Conservation (phyloP, 2,888 invertebrate genomes). For the Phania funesta region DNA sequence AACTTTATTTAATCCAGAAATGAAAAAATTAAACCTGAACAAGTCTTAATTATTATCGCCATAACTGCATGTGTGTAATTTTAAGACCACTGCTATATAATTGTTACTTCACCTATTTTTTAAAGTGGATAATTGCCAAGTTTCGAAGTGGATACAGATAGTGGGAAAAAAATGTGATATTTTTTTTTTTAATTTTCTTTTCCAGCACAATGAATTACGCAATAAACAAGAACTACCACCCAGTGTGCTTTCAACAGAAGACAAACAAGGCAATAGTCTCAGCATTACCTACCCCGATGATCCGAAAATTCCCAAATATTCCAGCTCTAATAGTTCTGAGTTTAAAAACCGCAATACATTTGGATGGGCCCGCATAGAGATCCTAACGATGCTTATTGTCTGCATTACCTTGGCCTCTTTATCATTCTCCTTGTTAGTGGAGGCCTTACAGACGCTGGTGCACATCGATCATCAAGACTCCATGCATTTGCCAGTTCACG, state of each 20-base stretch:
- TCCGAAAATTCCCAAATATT: neutral
- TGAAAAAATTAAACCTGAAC: neutral
- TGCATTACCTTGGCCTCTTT: slow-evolving; percentile 91
- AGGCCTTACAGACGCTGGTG: slow-evolving; percentile 89
- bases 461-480: slow-evolving; percentile 87
- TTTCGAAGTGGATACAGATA: neutral
- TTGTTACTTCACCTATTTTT: slow-evolving; percentile 57
- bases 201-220: slow-evolving; percentile 62
- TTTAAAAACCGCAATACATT: slow-evolving; percentile 90
- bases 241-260: slow-evolving; percentile 26
- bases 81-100: slow-evolving; percentile 29
- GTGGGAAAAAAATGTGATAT: neutral
- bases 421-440: slow-evolving; percentile 89
- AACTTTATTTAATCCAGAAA: slow-evolving; percentile 35
- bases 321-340: slow-evolving; percentile 77
- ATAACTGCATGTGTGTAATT: neutral
- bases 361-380: slow-evolving; percentile 94
- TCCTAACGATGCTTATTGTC: slow-evolving; percentile 90
- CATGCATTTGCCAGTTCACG: slow-evolving; percentile 87
- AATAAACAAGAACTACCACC: slow-evolving; percentile 46
- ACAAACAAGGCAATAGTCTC: slow-evolving; percentile 77
- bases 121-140: slow-evolving; percentile 60
- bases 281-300: neutral
- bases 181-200: slow-evolving; percentile 26
- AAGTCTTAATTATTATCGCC: neutral